Base-by-base conservation (phyloP, 1,140 invertebrate genomes). In the Tigriopus japonicus region DNA sequence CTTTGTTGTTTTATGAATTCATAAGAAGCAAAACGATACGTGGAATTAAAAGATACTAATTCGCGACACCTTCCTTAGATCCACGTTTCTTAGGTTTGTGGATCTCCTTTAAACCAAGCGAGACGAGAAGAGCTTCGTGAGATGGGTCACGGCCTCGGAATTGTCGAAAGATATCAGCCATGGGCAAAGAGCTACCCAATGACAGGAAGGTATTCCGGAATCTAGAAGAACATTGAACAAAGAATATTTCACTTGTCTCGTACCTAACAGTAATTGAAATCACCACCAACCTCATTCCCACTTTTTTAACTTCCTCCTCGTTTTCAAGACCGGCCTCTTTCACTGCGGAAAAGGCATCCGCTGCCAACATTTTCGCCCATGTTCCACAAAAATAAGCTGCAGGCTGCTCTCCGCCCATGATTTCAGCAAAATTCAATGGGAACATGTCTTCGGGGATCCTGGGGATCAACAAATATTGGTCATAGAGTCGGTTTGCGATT, bases 331-430 rank as follows among this genome's bases (percentile, higher is more conserved):
- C 28, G 6, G 76, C 75, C 70, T 92, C 86, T 62, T 81, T 72
- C 70, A 94, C 93, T 42, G 85, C 83, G 69, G 80, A 82, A 67
- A 84, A 91, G 14, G 85, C 77, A 73, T 96, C 91, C 1, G 89
- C 87, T 0, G 89, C 89, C 41, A 93, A 77, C 78, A 96, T 83
- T 73, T 80, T 60, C 9, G 24, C 3, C 55, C 55, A 58, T 41
- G 41, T 58, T 2, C 14, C 3, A 6, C 55, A 17, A 58, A 41
- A 58, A 19, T 41, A 42, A n/a, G 28, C 40, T 13, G 21, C 55
- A n/a, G 55, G 3, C 3, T 41, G 41, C 12, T 58, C 40, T 17
- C 55, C 21, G 14, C 21, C 28, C n/a, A 60, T 62, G 12, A 60
- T 62, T 24, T 56, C 35, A 43, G 24, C 52, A 17, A 40, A 56